Evolutionary conservation across 2,113 vertebrate species (phyloP).

Genomic region (Dipodomys stephensi): DNA sequence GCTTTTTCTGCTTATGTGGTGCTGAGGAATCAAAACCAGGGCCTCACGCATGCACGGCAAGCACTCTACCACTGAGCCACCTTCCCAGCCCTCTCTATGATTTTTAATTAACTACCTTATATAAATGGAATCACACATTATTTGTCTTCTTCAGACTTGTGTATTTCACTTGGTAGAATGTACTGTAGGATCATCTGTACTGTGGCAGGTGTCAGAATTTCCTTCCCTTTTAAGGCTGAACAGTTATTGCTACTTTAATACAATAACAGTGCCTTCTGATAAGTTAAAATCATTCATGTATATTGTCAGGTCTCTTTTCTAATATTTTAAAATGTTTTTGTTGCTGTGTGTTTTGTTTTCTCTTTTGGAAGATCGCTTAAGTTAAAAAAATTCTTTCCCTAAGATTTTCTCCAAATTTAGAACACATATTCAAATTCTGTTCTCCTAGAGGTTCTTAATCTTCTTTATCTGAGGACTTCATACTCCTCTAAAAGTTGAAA

Average conservation of each 20-base stretch:
- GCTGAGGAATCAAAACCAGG: too few species aligned
- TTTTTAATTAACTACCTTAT: background rate
- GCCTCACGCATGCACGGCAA: too few species aligned
- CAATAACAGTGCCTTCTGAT: background rate
- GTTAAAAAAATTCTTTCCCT: background rate
- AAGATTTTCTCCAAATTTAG: background rate
- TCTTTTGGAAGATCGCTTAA: background rate
- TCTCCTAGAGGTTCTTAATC: conserved; percentile 33
- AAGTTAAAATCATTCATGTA: background rate
- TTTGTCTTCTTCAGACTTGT: background rate
- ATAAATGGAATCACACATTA: background rate
- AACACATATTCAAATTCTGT: background rate
- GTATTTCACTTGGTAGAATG: background rate
- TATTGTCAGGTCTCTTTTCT: background rate
- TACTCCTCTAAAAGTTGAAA: background rate
- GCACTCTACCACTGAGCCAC: too few species aligned
- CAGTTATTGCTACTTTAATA: background rate
- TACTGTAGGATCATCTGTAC: background rate
- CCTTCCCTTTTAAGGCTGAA: background rate
- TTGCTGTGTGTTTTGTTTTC: background rate
- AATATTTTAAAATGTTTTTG: too few species aligned
- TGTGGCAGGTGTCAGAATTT: background rate
- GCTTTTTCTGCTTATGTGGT: too few species aligned
- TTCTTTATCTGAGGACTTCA: background rate
- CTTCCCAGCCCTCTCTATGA: background rate